Conservation (phyloP, 2,797 vertebrate species). For the Danio aesculapii region DNA sequence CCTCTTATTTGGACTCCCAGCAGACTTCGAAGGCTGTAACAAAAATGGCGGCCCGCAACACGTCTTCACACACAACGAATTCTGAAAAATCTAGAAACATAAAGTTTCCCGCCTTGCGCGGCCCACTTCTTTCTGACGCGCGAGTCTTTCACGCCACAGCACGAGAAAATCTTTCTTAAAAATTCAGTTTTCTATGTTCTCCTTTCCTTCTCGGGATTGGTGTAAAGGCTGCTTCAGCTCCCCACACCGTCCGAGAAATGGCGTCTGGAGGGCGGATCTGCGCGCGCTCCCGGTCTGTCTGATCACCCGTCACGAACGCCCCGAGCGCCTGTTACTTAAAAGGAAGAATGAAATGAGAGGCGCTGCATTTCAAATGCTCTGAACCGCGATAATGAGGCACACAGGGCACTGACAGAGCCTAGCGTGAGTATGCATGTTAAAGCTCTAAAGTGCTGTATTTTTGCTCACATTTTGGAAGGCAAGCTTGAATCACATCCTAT, state of each 20-base stretch:
- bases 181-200: constrained; percentile 52
- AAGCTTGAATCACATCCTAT: background rate
- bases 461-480: background rate
- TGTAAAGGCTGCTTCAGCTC: constrained; percentile 59
- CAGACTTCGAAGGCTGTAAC: constrained; percentile 73
- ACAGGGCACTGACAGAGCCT: background rate
- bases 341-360: constrained; percentile 1
- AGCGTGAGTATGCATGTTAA: background rate
- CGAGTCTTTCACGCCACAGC: background rate
- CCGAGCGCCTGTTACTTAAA: constrained; percentile 50
- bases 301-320: constrained; percentile 71
- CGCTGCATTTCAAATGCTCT: constrained; percentile 20
- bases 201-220: constrained; percentile 52
- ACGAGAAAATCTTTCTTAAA: background rate
- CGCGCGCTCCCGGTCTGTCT: constrained; percentile 65
- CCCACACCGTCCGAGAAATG: constrained; percentile 74
- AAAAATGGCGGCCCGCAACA: constrained; percentile 86
- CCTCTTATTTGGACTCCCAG: constrained; percentile 66
- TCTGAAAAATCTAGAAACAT: constrained; percentile 55
- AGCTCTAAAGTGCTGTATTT: background rate
- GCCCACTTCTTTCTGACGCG: constrained; percentile 16
- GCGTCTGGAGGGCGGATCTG: constrained; percentile 82
- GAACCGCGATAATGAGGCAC: background rate
- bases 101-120: background rate
- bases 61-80: constrained; percentile 77